Evolutionary conservation across 2,797 vertebrate species (phyloP).

Genomic region (Chrosomus eos): DNA sequence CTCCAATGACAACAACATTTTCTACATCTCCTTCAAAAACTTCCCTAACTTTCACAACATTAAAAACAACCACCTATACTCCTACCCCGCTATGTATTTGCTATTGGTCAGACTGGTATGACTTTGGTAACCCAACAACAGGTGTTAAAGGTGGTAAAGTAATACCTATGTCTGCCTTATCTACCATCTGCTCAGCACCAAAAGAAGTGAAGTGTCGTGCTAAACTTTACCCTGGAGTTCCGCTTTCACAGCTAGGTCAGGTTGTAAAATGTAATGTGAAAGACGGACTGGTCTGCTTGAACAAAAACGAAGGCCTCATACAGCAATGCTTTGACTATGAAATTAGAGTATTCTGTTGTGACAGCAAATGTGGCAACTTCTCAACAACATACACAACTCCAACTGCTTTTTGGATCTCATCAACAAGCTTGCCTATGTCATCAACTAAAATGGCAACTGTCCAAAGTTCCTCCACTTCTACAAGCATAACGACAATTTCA

Average conservation of each 20-base stretch:
- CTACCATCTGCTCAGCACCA: slow-evolving; percentile 11
- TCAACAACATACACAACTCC: background rate
- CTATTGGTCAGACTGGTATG: slow-evolving; percentile 52
- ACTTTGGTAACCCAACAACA: slow-evolving; percentile 45
- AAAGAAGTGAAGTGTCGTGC: slow-evolving; percentile 45
- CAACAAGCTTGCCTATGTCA: background rate
- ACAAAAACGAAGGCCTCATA: slow-evolving; percentile 31
- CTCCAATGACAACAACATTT: background rate
- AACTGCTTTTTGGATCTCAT: background rate
- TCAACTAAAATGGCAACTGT: background rate
- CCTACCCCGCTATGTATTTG: slow-evolving; percentile 1
- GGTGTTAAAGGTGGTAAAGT: slow-evolving; percentile 59
- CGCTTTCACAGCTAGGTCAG: slow-evolving; percentile 49
- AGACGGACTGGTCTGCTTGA: slow-evolving; percentile 30
- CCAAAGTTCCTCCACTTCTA: background rate
- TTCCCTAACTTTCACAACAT: background rate
- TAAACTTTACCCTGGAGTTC: slow-evolving; percentile 27
- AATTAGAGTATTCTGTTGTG: slow-evolving; percentile 48
- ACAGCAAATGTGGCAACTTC: slow-evolving; percentile 5
- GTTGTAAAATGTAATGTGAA: slow-evolving; percentile 27
- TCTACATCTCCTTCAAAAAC: slow-evolving; percentile 6
- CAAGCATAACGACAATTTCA: background rate
- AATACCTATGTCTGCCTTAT: slow-evolving; percentile 53
- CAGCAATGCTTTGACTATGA: slow-evolving; percentile 51
- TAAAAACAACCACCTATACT: background rate